These are phyloP conservation scores for Phalacrocorax carbo DNA, from an alignment of 2,113 vertebrate species.

Conservation along the genomic window DNA sequence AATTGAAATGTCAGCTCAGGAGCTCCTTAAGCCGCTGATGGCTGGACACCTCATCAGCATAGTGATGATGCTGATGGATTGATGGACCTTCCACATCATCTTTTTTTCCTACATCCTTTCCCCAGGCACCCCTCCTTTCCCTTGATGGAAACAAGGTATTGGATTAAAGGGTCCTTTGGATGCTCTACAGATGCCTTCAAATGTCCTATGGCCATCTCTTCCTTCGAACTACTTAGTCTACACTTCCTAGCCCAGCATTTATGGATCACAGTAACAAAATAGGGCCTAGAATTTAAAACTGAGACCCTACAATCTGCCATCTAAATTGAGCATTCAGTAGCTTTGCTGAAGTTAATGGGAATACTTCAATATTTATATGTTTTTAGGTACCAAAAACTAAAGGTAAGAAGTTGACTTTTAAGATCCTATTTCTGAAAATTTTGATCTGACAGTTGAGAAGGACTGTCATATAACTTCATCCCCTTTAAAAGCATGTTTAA, in stretches of 20 bases:
- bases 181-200: not conserved
- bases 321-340: not conserved
- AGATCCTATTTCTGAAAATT: not conserved
- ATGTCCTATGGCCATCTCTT: not conserved
- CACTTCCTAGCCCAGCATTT: not conserved
- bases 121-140: not conserved
- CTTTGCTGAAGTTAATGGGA: not conserved
- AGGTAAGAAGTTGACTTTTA: not conserved
- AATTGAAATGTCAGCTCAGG: not conserved
- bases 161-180: not conserved
- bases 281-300: not conserved
- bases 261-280: not conserved
- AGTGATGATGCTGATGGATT: not conserved
- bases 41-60: not conserved
- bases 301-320: not conserved
- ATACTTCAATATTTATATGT: not conserved
- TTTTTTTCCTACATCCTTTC: not conserved
- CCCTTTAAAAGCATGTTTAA: not conserved
- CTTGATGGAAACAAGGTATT: not conserved
- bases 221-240: not conserved
- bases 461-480: not conserved
- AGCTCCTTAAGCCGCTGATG: not conserved
- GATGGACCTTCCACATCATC: not conserved
- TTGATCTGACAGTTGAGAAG: not conserved
- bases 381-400: not conserved